phyloP scores from a whole-genome alignment of 2,113 vertebrate species.

The Plestiodon gilberti region DNA sequence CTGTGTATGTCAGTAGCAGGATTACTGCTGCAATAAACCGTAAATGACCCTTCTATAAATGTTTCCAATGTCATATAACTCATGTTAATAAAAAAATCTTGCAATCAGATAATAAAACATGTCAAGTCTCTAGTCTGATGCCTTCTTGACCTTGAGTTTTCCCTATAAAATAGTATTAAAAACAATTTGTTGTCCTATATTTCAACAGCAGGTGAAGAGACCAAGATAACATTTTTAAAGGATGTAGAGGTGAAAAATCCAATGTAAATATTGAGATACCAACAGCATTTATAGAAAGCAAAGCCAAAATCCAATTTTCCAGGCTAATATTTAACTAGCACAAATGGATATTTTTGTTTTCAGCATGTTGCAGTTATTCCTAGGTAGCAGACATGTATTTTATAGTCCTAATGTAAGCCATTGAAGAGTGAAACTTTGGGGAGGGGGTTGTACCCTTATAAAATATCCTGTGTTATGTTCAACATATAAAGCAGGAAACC shows the following conservation, averaged over 20 bases:
- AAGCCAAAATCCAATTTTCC: conserved; percentile 17
- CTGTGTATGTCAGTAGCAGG: conserved; percentile 7
- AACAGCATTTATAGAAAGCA: background rate
- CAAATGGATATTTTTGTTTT: background rate
- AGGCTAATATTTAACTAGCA: background rate
- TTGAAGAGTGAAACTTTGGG: background rate
- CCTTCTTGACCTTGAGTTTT: conserved; percentile 46
- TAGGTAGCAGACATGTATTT: background rate
- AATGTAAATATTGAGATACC: background rate
- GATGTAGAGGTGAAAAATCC: conserved; percentile 13
- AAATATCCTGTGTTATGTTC: background rate
- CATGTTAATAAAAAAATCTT: conserved; percentile 5
- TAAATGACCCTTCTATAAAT: background rate
- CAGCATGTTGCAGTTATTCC: background rate
- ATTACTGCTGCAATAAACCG: conserved; percentile 10
- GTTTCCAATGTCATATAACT: conserved; percentile 34
- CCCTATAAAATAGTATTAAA: conserved; percentile 13
- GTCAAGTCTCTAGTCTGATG: background rate
- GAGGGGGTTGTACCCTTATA: background rate
- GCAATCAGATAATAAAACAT: conserved; percentile 32
- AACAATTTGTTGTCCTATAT: background rate
- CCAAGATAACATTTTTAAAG: background rate
- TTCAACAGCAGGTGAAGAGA: background rate
- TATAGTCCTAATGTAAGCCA: background rate
- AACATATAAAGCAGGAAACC: background rate